Percentiles rank a stretch among this genome's conserved stretches.
Conservation (phyloP, 2,888 invertebrate species). For the Chalcis sispes region DNA sequence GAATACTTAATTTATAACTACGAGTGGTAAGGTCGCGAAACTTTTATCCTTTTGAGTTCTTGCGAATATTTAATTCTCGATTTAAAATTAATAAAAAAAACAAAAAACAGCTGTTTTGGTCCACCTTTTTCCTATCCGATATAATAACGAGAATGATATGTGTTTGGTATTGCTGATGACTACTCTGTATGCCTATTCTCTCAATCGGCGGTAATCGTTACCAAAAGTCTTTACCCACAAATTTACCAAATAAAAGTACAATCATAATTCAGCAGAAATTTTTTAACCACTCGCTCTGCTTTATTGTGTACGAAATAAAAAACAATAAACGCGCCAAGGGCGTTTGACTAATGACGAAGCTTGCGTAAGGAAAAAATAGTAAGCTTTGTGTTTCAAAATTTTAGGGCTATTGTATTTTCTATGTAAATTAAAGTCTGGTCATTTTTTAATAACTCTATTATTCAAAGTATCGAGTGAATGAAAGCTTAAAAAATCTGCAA, state of each 20-base stretch:
- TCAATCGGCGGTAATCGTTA: conserved; percentile 14
- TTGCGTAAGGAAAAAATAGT: background rate
- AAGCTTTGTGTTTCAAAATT: conserved; percentile 6
- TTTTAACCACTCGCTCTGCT: conserved; percentile 38
- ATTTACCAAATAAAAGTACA: conserved; percentile 13
- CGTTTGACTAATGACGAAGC: background rate
- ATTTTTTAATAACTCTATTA: background rate
- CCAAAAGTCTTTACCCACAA: conserved; percentile 26
- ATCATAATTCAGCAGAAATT: conserved; percentile 31
- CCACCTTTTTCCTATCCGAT: conserved; percentile 60
- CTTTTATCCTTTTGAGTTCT: background rate
- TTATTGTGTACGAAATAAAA: conserved; percentile 10
- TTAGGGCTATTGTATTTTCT: background rate
- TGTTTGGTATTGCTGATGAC: conserved; percentile 59
- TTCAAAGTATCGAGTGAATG: conserved; percentile 5
- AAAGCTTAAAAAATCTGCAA: conserved; percentile 29
- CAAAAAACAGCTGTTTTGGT: conserved; percentile 63
- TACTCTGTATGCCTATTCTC: conserved; percentile 44
- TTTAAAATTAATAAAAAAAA: background rate
- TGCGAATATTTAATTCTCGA: background rate
- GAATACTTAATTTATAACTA: conserved; percentile 3
- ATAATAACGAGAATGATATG: conserved; percentile 61
- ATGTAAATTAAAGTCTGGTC: background rate
- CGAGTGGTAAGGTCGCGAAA: background rate
- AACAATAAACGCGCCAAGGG: background rate